A percentile compares a stretch with the other conserved stretches of the same genome.
phyloP scores from a whole-genome alignment of 1,140 invertebrate genomes.

The Xylocopa sonorina region DNA sequence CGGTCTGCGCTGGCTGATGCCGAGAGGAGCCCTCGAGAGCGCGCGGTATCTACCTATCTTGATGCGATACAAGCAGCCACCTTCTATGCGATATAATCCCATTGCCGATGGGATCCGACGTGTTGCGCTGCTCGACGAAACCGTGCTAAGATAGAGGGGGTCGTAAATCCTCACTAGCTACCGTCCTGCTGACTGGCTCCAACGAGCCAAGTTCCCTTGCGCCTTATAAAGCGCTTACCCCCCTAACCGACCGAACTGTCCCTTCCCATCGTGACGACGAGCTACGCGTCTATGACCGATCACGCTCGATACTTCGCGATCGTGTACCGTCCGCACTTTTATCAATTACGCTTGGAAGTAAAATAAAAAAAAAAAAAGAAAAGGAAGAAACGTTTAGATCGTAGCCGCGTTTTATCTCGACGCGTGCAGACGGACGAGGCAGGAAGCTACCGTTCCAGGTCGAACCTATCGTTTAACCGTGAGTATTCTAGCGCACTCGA shows the following conservation, averaged over 20 bases:
- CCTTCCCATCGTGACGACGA: conserved; percentile 10
- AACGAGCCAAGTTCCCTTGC: conserved; percentile 72
- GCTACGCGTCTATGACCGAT: conserved; percentile 8
- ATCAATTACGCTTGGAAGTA: too few relatives aligned
- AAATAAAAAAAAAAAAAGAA: too few relatives aligned
- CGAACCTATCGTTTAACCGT: not conserved
- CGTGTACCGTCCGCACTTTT: too few relatives aligned
- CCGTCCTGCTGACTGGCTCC: conserved; percentile 74
- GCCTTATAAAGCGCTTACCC: conserved; percentile 73
- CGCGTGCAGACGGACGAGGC: not conserved
- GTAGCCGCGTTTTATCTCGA: not conserved
- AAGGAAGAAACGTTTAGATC: conserved; percentile 34
- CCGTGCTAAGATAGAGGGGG: conserved; percentile 75
- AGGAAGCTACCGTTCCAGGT: not conserved
- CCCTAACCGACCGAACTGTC: conserved; percentile 48
- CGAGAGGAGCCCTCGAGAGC: conserved; percentile 58
- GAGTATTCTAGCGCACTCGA: too few relatives aligned
- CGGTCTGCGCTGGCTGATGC: conserved; percentile 33
- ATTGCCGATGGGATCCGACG: conserved; percentile 79
- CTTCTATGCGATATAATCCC: conserved; percentile 78
- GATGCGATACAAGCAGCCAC: conserved; percentile 77
- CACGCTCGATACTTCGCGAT: not conserved
- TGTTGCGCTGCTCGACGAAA: conserved; percentile 74
- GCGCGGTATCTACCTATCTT: conserved; percentile 76
- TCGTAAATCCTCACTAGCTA: conserved; percentile 80